Conservation (phyloP, 2,113 vertebrate genomes). For the Pteropus alecto region DNA sequence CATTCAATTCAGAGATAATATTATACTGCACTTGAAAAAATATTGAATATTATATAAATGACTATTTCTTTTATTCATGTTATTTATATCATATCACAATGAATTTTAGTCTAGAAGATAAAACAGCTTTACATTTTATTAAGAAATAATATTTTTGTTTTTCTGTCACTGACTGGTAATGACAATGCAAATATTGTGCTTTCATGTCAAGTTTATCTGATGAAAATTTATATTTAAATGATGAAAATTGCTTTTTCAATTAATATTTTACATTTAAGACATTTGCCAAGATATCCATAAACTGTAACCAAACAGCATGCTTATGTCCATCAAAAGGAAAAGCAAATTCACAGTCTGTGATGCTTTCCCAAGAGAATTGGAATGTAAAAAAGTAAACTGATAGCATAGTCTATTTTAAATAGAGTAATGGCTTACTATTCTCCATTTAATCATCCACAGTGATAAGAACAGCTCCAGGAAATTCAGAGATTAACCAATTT, state of each 20-base stretch:
- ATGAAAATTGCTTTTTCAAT: neutral
- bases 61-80: neutral
- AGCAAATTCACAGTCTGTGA: neutral
- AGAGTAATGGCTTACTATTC: slow-evolving; percentile 25
- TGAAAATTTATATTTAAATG: neutral
- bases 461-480: neutral
- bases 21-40: neutral
- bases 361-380: neutral
- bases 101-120: slow-evolving; percentile 18
- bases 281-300: neutral
- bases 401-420: slow-evolving; percentile 25
- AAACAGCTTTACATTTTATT: neutral
- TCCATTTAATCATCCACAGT: slow-evolving; percentile 22
- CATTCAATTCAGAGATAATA: neutral
- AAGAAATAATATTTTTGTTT: neutral
- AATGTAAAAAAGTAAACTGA: slow-evolving; percentile 19
- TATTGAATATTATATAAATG: neutral
- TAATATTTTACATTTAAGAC: neutral
- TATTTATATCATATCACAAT: neutral
- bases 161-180: neutral
- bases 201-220: neutral
- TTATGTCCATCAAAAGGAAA: neutral
- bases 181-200: neutral
- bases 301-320: neutral
- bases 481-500: neutral